Percentiles rank a stretch among this genome's conserved stretches.
Evolutionary conservation across 2,113 vertebrate genomes (phyloP).

Genomic region (Procapra przewalskii): DNA sequence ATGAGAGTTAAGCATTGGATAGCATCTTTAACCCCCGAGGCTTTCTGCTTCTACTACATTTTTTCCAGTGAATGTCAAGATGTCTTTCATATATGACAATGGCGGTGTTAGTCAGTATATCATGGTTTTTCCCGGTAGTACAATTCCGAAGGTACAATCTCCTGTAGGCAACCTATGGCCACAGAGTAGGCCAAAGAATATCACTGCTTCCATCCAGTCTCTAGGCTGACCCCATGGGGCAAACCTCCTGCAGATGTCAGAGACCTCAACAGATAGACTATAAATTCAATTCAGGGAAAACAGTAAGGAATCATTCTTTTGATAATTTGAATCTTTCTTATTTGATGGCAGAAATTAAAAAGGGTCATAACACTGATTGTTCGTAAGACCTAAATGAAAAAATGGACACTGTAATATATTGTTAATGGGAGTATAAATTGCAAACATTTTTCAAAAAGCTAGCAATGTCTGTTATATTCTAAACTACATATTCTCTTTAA

Average conservation of each 20-base stretch:
- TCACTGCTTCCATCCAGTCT: background rate
- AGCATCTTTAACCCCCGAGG: background rate
- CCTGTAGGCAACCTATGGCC: background rate
- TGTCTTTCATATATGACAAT: background rate
- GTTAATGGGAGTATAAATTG: background rate
- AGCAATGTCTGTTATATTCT: background rate
- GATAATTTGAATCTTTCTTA: background rate
- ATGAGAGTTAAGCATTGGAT: background rate
- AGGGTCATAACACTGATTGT: background rate
- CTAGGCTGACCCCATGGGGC: background rate
- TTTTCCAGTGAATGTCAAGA: background rate
- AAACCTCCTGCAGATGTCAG: background rate
- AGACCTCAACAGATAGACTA: background rate
- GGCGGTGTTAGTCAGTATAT: background rate
- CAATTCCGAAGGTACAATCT: background rate
- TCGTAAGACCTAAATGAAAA: background rate
- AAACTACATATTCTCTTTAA: background rate
- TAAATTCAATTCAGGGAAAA: background rate
- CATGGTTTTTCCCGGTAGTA: background rate
- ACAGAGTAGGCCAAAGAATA: background rate
- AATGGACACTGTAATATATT: background rate
- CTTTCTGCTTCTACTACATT: slow-evolving; percentile 23
- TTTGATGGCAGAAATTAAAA: background rate
- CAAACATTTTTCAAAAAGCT: background rate
- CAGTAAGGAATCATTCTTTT: background rate